Evolutionary conservation across 2,113 vertebrate species (phyloP).

Genomic region (Nesogale talazaci): DNA sequence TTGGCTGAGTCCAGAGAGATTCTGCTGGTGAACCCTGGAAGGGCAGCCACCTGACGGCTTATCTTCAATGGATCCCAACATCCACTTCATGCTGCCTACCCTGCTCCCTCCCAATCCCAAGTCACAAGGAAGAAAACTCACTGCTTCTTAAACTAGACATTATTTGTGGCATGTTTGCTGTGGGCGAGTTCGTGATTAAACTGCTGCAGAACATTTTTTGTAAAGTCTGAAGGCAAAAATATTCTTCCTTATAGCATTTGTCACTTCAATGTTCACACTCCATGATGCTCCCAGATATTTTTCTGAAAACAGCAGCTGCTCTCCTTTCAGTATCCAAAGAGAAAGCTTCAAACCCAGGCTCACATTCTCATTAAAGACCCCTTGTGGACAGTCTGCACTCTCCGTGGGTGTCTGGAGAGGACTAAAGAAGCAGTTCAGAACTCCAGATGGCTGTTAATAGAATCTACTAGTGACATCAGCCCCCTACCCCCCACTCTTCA

Average conservation of each 20-base stretch:
- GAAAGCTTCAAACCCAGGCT: not conserved
- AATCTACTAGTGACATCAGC: too few species aligned
- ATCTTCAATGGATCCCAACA: fast-evolving
- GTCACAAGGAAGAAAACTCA: not conserved
- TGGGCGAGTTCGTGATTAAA: constrained; percentile 37
- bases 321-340: not conserved
- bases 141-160: not conserved
- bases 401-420: not conserved
- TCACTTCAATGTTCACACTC: constrained; percentile 3
- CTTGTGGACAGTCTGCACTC: not conserved
- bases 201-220: not conserved
- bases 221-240: constrained; percentile 51
- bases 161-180: constrained; percentile 28
- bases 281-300: constrained; percentile 33
- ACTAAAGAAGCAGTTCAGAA: not conserved
- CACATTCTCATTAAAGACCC: not conserved
- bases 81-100: not conserved
- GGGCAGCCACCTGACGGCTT: not conserved
- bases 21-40: not conserved
- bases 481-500: too few species aligned
- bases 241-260: constrained; percentile 41
- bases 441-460: not conserved
- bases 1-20: not conserved
- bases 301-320: constrained; percentile 55
- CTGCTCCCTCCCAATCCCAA: not conserved